Conservation (phyloP, 2,113 vertebrate species). For the Ammospiza nelsoni region DNA sequence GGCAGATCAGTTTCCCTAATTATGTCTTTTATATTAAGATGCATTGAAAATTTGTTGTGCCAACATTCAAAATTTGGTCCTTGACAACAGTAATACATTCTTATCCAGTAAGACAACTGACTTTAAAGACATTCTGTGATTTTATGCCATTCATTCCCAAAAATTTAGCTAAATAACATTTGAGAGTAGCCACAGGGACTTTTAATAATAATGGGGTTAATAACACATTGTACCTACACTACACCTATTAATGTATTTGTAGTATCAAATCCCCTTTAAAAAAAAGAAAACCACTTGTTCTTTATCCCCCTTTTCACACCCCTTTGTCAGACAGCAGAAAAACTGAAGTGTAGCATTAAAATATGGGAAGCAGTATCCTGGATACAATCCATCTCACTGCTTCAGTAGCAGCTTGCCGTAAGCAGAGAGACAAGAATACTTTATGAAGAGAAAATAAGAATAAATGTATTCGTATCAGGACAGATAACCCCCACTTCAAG, state of each 20-base stretch:
- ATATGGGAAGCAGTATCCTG: background rate
- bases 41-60: background rate
- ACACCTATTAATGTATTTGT: background rate
- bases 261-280: background rate
- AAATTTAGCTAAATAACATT: background rate
- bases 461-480: background rate
- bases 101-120: background rate
- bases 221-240: background rate
- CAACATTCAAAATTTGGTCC: background rate
- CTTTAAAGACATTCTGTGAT: background rate
- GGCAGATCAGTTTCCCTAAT: background rate
- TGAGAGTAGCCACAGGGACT: background rate
- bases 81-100: accelerated
- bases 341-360: background rate
- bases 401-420: background rate
- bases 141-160: background rate
- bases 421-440: background rate
- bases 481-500: background rate
- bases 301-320: background rate
- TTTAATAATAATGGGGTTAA: background rate
- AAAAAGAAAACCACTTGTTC: background rate
- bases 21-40: background rate
- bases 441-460: background rate
- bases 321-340: background rate
- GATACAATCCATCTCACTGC: background rate